Conservation (phyloP, 2,797 vertebrate species). For the Clarias laeviceps region DNA sequence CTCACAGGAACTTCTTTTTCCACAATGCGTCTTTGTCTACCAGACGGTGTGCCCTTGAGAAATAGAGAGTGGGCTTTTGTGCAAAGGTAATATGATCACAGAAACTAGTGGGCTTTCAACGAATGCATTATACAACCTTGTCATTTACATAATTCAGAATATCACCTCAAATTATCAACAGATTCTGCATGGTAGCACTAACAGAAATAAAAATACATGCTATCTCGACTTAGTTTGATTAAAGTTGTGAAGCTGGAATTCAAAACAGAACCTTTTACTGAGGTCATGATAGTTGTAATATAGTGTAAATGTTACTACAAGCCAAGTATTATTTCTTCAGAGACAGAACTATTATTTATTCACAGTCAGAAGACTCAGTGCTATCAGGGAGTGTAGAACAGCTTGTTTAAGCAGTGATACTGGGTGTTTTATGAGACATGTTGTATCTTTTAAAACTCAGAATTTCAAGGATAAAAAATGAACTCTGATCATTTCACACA, state of each 20-base stretch:
- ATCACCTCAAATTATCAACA: slow-evolving; percentile 21
- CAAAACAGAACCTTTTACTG: neutral
- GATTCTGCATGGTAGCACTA: neutral
- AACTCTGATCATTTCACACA: neutral
- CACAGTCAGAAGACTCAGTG: neutral
- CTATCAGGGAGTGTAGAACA: neutral
- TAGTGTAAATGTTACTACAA: neutral
- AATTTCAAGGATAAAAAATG: neutral
- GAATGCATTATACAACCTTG: slow-evolving; percentile 21
- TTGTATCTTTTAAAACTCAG: neutral
- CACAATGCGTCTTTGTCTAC: slow-evolving; percentile 44
- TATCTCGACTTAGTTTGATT: neutral
- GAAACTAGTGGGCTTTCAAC: slow-evolving; percentile 42
- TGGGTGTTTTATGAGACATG: neutral
- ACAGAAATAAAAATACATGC: neutral
- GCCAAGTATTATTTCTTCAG: slow-evolving; percentile 10
- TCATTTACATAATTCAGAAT: slow-evolving; percentile 37
- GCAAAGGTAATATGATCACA: slow-evolving; percentile 34
- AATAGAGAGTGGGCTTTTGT: slow-evolving; percentile 31
- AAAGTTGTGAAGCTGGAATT: neutral
- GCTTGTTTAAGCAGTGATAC: neutral
- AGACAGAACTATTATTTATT: neutral
- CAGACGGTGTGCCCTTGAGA: slow-evolving; percentile 33
- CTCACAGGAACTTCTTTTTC: slow-evolving; percentile 31
- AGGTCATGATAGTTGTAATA: neutral